Conservation (phyloP, 2,888 invertebrate genomes). For the Tipula unca region DNA sequence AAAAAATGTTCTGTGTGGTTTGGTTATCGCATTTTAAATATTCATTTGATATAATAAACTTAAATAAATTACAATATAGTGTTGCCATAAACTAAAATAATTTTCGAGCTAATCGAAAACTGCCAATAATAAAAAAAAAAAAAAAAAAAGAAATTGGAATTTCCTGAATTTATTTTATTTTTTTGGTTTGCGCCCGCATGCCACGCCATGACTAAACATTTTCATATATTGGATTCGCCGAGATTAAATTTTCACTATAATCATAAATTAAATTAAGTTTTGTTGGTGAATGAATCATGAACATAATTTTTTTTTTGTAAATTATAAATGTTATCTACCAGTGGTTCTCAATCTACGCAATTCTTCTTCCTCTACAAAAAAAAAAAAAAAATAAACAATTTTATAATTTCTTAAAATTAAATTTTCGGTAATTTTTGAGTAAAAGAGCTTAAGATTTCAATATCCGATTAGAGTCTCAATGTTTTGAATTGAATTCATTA, state of each 20-base stretch:
- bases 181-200: neutral
- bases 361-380: too few relatives aligned
- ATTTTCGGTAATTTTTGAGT: too few relatives aligned
- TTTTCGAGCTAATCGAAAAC: neutral
- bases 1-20: neutral
- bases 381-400: too few relatives aligned
- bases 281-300: neutral
- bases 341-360: too few relatives aligned
- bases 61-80: neutral
- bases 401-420: too few relatives aligned
- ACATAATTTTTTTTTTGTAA: too few relatives aligned
- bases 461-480: too few relatives aligned
- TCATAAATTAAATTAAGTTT: too few relatives aligned
- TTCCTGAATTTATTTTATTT: neutral
- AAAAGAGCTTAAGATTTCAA: too few relatives aligned
- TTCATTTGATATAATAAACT: neutral
- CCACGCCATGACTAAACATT: neutral
- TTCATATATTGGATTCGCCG: neutral
- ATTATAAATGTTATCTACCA: too few relatives aligned
- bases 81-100: neutral
- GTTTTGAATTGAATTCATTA: too few relatives aligned
- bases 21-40: neutral
- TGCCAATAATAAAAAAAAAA: neutral
- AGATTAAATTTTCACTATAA: neutral
- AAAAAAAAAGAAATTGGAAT: neutral